Evolutionary conservation across 2,797 vertebrate species (phyloP).

Genomic region (Varecia variegata): DNA sequence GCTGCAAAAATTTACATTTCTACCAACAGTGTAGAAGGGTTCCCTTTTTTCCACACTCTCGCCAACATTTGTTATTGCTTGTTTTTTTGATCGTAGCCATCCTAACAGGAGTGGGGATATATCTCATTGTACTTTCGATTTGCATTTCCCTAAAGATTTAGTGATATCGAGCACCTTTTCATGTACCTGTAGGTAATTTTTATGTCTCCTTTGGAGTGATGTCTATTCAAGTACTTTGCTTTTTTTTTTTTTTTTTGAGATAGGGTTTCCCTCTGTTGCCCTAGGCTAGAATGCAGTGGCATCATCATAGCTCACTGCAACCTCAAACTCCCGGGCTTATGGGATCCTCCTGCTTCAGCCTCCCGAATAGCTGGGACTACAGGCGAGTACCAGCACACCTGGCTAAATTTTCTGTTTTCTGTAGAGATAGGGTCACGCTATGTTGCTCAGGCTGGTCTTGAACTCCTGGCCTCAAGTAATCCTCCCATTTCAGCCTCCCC

Average conservation of each 20-base stretch:
- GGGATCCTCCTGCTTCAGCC: background rate
- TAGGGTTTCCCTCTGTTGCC: background rate
- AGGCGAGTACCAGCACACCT: fast-evolving
- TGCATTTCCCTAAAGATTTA: background rate
- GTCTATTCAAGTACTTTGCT: background rate
- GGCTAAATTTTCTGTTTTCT: background rate
- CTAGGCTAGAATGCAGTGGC: background rate
- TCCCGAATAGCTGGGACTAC: background rate
- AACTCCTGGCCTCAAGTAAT: background rate
- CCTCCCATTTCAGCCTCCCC: background rate
- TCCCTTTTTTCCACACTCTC: background rate
- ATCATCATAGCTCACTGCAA: background rate
- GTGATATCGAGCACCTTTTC: background rate
- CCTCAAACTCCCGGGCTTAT: background rate
- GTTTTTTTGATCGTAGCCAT: background rate
- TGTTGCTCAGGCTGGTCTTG: background rate
- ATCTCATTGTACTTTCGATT: background rate
- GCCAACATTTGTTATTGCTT: background rate
- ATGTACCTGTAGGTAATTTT: background rate
- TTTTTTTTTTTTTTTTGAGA: background rate
- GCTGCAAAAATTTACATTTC: background rate
- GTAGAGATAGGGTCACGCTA: background rate
- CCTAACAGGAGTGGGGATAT: background rate
- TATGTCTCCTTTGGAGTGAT: background rate
- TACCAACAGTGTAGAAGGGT: background rate